Percentiles rank a stretch among this genome's conserved stretches.
These are phyloP conservation scores for Zootoca vivipara DNA, from an alignment of 2,113 vertebrate species.

Conservation along the genomic window DNA sequence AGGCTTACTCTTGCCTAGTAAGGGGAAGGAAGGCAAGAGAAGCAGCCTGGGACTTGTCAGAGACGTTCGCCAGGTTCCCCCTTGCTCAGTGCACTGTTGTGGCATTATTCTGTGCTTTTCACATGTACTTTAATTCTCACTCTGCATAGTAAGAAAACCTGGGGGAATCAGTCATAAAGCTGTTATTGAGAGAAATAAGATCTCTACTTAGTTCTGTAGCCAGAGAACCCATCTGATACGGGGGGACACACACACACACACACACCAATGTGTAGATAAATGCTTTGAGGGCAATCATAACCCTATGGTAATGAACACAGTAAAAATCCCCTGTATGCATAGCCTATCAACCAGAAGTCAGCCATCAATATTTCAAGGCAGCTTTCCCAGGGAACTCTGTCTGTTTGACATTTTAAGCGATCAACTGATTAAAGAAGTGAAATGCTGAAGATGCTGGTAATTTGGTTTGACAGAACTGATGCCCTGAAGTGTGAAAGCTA, in stretches of 20 bases:
- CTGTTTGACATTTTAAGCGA: background rate
- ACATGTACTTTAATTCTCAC: background rate
- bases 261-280: background rate
- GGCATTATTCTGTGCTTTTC: background rate
- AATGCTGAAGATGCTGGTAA: background rate
- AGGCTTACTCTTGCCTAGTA: background rate
- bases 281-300: background rate
- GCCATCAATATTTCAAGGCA: background rate
- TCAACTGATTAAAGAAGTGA: background rate
- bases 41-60: background rate
- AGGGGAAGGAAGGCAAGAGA: background rate
- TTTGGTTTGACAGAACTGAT: background rate
- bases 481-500: background rate
- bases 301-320: background rate
- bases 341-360: background rate
- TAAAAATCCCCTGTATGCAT: background rate
- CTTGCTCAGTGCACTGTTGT: background rate
- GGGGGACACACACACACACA: too few relatives aligned
- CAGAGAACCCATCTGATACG: background rate
- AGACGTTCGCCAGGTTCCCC: background rate
- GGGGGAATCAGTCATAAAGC: background rate
- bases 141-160: background rate
- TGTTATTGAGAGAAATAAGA: background rate
- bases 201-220: background rate
- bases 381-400: background rate